Evolutionary conservation across 2,113 vertebrate species (phyloP), one percentile per base, ranked within the genome.

Genomic region (Salvelinus fontinalis): DNA sequence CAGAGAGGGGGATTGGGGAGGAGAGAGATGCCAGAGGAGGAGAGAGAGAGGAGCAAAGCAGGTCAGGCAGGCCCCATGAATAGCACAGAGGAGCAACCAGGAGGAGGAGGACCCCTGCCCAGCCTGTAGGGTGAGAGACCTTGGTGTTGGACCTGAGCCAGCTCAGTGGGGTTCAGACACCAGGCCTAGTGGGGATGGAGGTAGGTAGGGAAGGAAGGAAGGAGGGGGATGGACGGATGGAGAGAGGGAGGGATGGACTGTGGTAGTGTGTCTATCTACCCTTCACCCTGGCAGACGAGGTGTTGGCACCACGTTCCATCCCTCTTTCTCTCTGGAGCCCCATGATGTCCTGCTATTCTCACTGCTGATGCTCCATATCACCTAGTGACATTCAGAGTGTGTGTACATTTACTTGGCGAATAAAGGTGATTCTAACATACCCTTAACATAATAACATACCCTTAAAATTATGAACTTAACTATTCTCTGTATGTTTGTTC

Each of bases 101-200:
- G 71, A 39, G 81, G 80, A 82, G 68, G 71, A 39, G 81, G 80
- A 82, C 89, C 89, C 89, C 87, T 80, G 79, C 84, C 84, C 87
- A 90, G 88, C 84, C 87, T 90, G 91, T 75, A 81, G 82, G 91
- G 91, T 91, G 90, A 91, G 91, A 92, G 91, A 90, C 89, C 89
- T 90, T 70, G 34, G 83, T 82, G 85, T 87, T 93, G 92, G 92
- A 92, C 71, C 67, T 73, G 60, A 81, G 90, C 92, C 92, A 93
- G 89, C 89, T 85, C 88, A 67, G 88, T 84, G 86, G 91, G 90
- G 90, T 86, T 87, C 83, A 86, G 87, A 88, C 89, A 83, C 86
- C 77, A 34, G 48, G 78, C 62, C 81, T 48, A 80, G 79, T 70
- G 22, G 79, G 86, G 83, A 18, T 11, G 39, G 39, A 44, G 2